Conservation (phyloP, 1,140 invertebrate species). For the Drosophila ogumai region DNA sequence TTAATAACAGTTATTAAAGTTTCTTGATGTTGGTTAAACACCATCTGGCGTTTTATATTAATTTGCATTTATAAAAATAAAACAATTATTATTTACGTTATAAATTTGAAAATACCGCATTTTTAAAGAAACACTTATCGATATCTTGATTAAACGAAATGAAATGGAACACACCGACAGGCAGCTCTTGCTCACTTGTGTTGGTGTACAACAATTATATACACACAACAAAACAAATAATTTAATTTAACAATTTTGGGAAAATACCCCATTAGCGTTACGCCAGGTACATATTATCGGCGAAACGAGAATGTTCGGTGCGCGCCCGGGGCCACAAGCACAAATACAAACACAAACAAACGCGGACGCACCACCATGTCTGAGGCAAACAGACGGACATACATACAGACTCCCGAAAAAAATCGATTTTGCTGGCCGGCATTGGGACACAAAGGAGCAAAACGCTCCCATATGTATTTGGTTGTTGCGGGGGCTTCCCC, state of each 20-base stretch:
- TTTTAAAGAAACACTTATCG: background rate
- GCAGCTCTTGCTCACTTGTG: conserved; percentile 19
- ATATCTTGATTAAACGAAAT: conserved; percentile 1
- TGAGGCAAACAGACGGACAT: conserved; percentile 27
- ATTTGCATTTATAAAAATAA: no score
- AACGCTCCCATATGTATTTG: background rate
- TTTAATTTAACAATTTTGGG: conserved; percentile 27
- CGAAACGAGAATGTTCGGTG: background rate
- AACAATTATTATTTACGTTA: background rate
- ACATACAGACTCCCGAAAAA: conserved; percentile 36
- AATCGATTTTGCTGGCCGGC: conserved; percentile 68
- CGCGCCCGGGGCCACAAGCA: conserved; percentile 10
- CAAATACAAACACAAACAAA: conserved; percentile 41
- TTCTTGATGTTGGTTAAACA: background rate
- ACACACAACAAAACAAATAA: conserved; percentile 67
- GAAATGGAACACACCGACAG: conserved; percentile 42
- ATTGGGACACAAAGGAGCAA: conserved; percentile 18
- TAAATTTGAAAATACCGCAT: background rate
- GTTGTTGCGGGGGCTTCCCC: conserved; percentile 1
- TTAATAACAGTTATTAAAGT: background rate
- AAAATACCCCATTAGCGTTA: conserved; percentile 18
- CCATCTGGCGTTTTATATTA: no score
- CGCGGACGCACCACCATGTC: conserved; percentile 42
- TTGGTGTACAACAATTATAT: conserved; percentile 50
- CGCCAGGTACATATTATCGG: background rate